Evolutionary conservation across 92 coral and sea anemone species (phyloP).

Genomic region (Umimayanthus kanabou): DNA sequence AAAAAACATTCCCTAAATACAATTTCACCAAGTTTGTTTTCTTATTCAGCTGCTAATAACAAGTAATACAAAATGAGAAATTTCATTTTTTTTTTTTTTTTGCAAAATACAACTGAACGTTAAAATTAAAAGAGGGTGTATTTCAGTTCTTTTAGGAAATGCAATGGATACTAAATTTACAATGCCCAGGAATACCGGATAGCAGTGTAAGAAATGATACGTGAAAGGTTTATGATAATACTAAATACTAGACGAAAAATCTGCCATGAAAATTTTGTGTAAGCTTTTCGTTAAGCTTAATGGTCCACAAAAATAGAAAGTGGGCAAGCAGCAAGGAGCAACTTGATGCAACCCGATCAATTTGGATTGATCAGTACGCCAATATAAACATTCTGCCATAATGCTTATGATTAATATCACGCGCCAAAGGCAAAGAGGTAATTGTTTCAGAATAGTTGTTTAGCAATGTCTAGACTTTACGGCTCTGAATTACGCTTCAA

Average conservation of each 20-base stretch:
- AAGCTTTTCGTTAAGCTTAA: too few relatives aligned
- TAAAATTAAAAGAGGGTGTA: too few relatives aligned
- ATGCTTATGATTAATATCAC: background rate
- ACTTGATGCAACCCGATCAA: background rate
- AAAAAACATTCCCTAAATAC: too few relatives aligned
- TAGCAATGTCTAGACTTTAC: too few relatives aligned
- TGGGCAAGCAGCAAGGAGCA: background rate
- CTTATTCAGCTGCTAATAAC: background rate
- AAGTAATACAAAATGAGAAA: background rate
- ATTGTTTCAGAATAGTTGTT: background rate
- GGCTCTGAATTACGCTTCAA: too few relatives aligned
- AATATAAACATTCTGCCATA: background rate
- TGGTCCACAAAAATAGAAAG: background rate
- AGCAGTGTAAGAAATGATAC: background rate
- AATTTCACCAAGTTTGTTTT: too few relatives aligned
- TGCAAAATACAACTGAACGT: too few relatives aligned
- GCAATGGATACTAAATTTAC: background rate
- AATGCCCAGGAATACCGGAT: background rate
- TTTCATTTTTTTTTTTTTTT: background rate
- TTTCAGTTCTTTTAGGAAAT: too few relatives aligned
- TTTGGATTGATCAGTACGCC: background rate
- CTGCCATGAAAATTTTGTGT: background rate
- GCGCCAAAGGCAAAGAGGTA: background rate
- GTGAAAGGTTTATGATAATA: too few relatives aligned
- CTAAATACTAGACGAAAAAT: background rate